phyloP scores from a whole-genome alignment of 2,113 vertebrate species.

The Trinectes maculatus region DNA sequence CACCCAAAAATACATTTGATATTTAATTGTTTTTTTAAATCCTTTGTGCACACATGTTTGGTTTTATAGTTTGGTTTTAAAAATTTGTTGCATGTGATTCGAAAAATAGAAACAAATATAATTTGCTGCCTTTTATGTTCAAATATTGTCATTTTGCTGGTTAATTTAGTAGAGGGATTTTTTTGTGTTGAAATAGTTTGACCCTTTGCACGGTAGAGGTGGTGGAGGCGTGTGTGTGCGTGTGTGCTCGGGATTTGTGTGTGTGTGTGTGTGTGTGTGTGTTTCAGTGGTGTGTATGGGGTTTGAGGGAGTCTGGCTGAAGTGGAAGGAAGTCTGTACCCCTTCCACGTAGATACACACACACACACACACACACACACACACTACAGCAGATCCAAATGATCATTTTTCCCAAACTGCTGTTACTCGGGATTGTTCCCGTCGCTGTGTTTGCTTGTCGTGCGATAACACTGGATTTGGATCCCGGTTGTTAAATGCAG shows the following conservation, averaged over 20 bases:
- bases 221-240: slow-evolving; percentile 32
- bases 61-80: slow-evolving; percentile 1
- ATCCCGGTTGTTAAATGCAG: slow-evolving; percentile 62
- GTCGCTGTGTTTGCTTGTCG: slow-evolving; percentile 55
- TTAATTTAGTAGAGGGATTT: slow-evolving; percentile 43
- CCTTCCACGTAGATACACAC: slow-evolving; percentile 33
- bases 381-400: slow-evolving; percentile 45
- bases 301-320: slow-evolving; percentile 20
- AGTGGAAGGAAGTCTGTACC: slow-evolving; percentile 57
- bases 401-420: slow-evolving; percentile 43
- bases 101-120: not conserved
- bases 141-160: slow-evolving; percentile 33
- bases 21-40: slow-evolving; percentile 10
- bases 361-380: slow-evolving; percentile 15
- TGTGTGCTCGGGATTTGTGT: slow-evolving; percentile 14
- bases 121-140: slow-evolving; percentile 34
- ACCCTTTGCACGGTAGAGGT: slow-evolving; percentile 54
- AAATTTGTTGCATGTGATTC: too few species aligned
- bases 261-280: slow-evolving; percentile 18
- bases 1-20: not conserved
- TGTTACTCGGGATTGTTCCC: slow-evolving; percentile 54
- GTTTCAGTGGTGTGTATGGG: slow-evolving; percentile 16
- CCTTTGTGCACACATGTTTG: slow-evolving; percentile 21
- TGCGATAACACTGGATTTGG: slow-evolving; percentile 57
- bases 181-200: slow-evolving; percentile 50